A percentile compares a stretch with the other conserved stretches of the same genome.
Evolutionary conservation across 2,797 vertebrate genomes (phyloP).

Genomic region (Hylomyscus alleni): DNA sequence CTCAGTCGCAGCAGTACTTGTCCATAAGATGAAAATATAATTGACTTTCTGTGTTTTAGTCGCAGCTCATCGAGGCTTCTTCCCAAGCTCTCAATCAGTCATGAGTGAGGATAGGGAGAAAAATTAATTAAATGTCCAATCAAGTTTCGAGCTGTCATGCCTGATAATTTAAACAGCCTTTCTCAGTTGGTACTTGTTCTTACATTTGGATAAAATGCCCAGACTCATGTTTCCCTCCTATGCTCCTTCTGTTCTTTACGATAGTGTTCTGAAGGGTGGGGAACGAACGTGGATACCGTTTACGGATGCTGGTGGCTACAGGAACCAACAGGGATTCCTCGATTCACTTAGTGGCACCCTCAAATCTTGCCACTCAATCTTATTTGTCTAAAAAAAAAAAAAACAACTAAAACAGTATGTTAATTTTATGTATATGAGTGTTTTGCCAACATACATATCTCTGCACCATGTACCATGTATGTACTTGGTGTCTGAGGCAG

Average conservation of each 20-base stretch:
- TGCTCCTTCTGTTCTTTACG: not conserved
- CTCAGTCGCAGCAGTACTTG: constrained; percentile 14
- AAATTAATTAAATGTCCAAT: constrained; percentile 76
- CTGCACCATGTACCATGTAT: not conserved
- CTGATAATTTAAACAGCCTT: constrained; percentile 62
- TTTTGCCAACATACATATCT: not conserved
- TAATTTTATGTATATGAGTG: not conserved
- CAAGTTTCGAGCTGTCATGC: constrained; percentile 68
- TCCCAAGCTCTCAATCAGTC: constrained; percentile 25
- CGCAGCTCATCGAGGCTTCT: constrained; percentile 28
- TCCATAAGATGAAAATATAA: constrained; percentile 46
- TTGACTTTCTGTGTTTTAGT: constrained; percentile 66
- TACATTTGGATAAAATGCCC: constrained; percentile 68
- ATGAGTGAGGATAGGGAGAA: constrained; percentile 18
- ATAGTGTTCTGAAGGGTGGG: not conserved
- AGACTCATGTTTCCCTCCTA: not conserved
- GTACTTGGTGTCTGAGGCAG: not conserved
- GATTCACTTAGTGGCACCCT: not conserved
- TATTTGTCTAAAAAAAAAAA: not conserved
- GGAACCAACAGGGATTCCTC: not conserved
- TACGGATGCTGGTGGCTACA: not conserved
- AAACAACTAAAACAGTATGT: too few relatives aligned
- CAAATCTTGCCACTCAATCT: not conserved
- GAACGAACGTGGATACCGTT: not conserved
- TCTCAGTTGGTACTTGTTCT: constrained; percentile 67